These are phyloP conservation scores for Drosophila ercepeae DNA, from an alignment of 1,140 invertebrate genomes.

Conservation along the genomic window DNA sequence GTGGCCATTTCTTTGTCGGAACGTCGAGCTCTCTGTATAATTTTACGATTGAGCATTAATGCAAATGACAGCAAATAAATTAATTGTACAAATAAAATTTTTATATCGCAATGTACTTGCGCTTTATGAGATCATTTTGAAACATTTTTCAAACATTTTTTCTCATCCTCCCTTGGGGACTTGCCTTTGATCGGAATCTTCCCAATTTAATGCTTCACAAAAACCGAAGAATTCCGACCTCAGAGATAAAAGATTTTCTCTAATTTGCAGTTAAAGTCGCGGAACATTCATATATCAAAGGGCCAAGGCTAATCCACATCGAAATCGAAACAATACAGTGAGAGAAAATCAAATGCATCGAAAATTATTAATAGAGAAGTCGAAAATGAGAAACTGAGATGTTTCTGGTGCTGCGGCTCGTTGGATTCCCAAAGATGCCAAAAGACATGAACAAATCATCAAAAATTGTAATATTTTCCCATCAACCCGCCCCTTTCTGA, in stretches of 20 bases:
- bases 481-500: conserved; percentile 4
- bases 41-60: conserved; percentile 42
- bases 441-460: conserved; percentile 52
- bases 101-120: conserved; percentile 8
- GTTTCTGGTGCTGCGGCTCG: conserved; percentile 28
- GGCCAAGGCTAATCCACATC: conserved; percentile 5
- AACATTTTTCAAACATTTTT: too few relatives aligned
- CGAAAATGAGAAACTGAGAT: too few relatives aligned
- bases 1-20: conserved; percentile 28
- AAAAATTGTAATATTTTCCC: conserved; percentile 36
- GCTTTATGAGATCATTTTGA: conserved; percentile 4
- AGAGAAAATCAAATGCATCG: conserved; percentile 7
- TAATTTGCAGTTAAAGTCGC: conserved; percentile 11
- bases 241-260: conserved; percentile 28
- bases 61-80: conserved; percentile 34
- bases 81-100: conserved; percentile 26
- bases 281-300: conserved; percentile 23
- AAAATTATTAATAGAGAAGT: conserved; percentile 44
- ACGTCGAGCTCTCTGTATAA: conserved; percentile 7
- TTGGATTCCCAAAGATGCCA: conserved; percentile 26
- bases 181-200: background rate
- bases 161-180: too few relatives aligned
- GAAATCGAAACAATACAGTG: background rate
- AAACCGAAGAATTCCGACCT: background rate
- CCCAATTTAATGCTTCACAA: background rate